Percentiles rank a stretch among this genome's conserved stretches.
Evolutionary conservation across 2,113 vertebrate genomes (phyloP).

Genomic region (Dasyurus viverrinus): DNA sequence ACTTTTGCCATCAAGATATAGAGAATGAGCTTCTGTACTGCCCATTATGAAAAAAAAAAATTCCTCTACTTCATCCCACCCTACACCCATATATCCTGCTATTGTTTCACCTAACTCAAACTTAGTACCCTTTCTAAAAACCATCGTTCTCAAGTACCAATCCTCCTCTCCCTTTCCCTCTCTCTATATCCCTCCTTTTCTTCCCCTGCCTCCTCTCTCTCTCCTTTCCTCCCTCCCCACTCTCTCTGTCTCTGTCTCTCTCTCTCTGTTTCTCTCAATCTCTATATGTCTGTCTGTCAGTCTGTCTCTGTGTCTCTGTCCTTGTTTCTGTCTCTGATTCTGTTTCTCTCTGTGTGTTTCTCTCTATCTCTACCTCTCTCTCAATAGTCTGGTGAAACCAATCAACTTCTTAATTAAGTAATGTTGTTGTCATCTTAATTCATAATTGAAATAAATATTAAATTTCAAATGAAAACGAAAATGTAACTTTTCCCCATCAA

Average conservation of each 20-base stretch:
- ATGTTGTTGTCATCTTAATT: neutral
- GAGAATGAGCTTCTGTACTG: neutral
- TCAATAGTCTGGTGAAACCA: no score
- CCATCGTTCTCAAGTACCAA: neutral
- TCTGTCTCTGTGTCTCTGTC: no score
- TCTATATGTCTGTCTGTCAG: no score
- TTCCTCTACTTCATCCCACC: neutral
- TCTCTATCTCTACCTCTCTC: no score
- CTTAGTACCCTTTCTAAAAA: neutral
- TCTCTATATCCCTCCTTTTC: no score
- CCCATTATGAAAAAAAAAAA: neutral
- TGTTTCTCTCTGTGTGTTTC: no score
- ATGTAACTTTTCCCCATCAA: neutral
- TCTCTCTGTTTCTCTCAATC: no score
- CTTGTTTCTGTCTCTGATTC: no score
- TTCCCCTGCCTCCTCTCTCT: no score
- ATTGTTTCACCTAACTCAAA: neutral
- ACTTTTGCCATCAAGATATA: neutral
- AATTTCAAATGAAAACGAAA: neutral
- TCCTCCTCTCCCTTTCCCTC: no score
- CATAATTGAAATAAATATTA: neutral
- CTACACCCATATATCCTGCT: neutral
- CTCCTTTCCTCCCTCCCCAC: no score
- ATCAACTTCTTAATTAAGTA: neutral
- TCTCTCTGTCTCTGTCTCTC: no score